Evolutionary conservation across 2,113 vertebrate genomes (phyloP).

Genomic region (Psittacula cyanocephala): DNA sequence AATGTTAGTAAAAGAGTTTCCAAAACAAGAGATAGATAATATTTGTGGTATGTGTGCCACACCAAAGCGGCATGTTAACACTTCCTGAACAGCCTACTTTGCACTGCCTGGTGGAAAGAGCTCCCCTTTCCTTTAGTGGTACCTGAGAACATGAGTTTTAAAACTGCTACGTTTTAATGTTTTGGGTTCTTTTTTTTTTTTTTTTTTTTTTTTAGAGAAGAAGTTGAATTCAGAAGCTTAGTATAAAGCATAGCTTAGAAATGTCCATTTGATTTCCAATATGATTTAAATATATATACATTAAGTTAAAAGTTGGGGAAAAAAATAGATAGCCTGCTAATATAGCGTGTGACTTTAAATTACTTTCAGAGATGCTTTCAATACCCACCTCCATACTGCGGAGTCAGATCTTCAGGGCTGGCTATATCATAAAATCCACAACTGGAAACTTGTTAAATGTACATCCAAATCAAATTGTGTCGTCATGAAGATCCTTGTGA

Average conservation of each 20-base stretch:
- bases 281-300: background rate
- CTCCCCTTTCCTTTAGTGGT: background rate
- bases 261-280: background rate
- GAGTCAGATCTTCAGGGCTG: background rate
- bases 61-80: background rate
- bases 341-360: background rate
- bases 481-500: background rate
- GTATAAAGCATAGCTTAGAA: background rate
- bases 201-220: background rate
- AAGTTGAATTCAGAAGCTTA: background rate
- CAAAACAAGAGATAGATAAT: accelerated
- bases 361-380: background rate
- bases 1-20: background rate
- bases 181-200: background rate
- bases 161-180: background rate
- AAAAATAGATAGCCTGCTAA: background rate
- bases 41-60: background rate
- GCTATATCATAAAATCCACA: background rate
- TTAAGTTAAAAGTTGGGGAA: background rate
- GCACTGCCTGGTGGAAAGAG: background rate
- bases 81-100: background rate
- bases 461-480: background rate
- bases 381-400: background rate
- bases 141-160: background rate
- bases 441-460: background rate